These are phyloP conservation scores for Liopterus haemorrhoidalis DNA, from an alignment of 2,888 invertebrate genomes.

Conservation along the genomic window DNA sequence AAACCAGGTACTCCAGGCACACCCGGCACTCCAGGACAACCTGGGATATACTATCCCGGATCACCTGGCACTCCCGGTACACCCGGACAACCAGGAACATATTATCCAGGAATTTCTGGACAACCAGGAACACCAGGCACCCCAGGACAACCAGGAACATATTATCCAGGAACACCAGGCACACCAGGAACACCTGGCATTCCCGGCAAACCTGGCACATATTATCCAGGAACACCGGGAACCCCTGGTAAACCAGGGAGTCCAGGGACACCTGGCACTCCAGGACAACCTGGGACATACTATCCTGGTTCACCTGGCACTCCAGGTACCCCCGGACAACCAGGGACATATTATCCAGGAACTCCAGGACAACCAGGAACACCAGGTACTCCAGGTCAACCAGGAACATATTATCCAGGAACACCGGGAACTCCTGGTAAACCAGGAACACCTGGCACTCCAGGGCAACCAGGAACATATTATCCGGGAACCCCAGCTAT, in stretches of 20 bases:
- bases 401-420: conserved; percentile 21
- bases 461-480: conserved; percentile 16
- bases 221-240: conserved; percentile 25
- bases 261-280: conserved; percentile 8
- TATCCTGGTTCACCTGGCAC: conserved; percentile 14
- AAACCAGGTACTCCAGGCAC: conserved; percentile 22
- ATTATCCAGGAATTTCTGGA: too few relatives aligned
- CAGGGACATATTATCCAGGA: conserved; percentile 14
- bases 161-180: conserved; percentile 32
- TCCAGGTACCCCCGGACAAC: conserved; percentile 16
- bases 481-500: conserved; percentile 11
- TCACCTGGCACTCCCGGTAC: conserved; percentile 37
- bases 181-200: conserved; percentile 39
- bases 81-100: conserved; percentile 17
- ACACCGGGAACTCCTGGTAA: conserved; percentile 14
- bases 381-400: conserved; percentile 19
- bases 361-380: conserved; percentile 13
- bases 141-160: conserved; percentile 15
- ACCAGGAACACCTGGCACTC: conserved; percentile 18
- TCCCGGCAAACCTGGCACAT: conserved; percentile 40
- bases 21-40: conserved; percentile 30
- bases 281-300: conserved; percentile 20
- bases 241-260: conserved; percentile 11
- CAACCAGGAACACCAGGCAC: too few relatives aligned
- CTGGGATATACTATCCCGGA: conserved; percentile 48